Percentiles rank a stretch among this genome's conserved stretches.
phyloP scores from a whole-genome alignment of 1,140 invertebrate species.

The Meloidogyne exigua region DNA sequence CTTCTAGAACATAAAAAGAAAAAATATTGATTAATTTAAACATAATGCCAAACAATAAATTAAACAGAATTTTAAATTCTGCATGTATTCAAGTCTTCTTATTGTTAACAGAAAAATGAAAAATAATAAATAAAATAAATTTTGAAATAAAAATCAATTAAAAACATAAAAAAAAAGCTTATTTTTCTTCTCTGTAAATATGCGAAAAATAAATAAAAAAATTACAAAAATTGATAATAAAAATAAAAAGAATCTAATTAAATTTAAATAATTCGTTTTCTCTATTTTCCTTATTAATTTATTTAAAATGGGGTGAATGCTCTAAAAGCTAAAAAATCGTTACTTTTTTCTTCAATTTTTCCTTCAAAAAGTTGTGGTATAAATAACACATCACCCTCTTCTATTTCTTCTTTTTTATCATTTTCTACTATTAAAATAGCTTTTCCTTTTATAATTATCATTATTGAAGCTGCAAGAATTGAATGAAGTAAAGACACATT shows the following conservation, averaged over 20 bases:
- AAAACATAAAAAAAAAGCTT: too few species aligned
- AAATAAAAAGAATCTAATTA: too few species aligned
- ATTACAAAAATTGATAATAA: not conserved
- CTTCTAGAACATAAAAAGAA: too few species aligned
- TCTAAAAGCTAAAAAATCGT: constrained; percentile 36
- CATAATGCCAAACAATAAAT: too few species aligned
- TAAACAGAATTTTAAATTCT: too few species aligned
- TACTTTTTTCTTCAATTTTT: not conserved
- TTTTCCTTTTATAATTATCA: constrained; percentile 43
- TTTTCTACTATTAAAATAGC: constrained; percentile 23
- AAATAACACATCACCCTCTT: constrained; percentile 26
- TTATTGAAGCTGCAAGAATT: constrained; percentile 32
- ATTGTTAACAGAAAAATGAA: too few species aligned
- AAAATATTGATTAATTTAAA: too few species aligned
- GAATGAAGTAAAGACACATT: constrained; percentile 17
- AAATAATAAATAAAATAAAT: too few species aligned
- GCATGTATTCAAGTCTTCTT: too few species aligned
- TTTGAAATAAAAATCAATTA: too few species aligned
- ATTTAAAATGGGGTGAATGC: constrained; percentile 28
- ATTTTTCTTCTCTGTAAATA: too few species aligned
- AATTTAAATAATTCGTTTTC: not conserved
- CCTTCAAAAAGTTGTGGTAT: constrained; percentile 12
- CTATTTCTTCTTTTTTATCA: not conserved
- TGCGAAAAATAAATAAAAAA: too few species aligned
- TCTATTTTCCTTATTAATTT: not conserved